Percentiles rank a stretch among this genome's conserved stretches.
Evolutionary conservation across 1,140 invertebrate genomes (phyloP).

Genomic region (Cotesia vestalis): DNA sequence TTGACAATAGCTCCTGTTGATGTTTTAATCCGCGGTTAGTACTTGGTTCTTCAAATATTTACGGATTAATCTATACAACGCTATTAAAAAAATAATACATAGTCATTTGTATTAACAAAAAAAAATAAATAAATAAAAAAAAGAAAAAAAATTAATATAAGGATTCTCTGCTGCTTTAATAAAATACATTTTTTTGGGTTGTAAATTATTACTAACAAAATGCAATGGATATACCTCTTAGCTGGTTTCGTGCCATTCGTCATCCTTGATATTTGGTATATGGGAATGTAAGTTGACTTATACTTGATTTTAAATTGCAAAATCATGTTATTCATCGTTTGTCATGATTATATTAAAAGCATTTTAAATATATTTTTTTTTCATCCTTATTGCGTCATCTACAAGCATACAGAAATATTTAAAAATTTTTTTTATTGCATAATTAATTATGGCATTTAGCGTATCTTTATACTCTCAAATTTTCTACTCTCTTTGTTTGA

Average conservation of each 20-base stretch:
- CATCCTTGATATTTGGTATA: conserved; percentile 60
- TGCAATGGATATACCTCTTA: conserved; percentile 55
- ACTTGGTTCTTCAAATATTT: conserved; percentile 6
- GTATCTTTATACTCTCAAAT: too few species aligned
- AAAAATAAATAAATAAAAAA: background rate
- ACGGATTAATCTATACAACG: background rate
- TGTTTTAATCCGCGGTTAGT: background rate
- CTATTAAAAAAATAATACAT: background rate
- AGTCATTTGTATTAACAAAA: background rate
- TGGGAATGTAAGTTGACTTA: conserved; percentile 59
- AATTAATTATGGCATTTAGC: too few species aligned
- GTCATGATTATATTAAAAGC: background rate
- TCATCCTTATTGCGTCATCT: background rate
- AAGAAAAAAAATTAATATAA: background rate
- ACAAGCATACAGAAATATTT: too few species aligned
- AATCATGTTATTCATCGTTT: background rate
- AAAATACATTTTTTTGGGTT: background rate
- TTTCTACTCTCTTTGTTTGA: too few species aligned
- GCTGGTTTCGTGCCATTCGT: conserved; percentile 52
- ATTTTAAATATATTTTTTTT: conserved; percentile 1
- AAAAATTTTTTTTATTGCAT: too few species aligned
- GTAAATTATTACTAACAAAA: conserved; percentile 52
- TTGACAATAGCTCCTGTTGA: conserved; percentile 29
- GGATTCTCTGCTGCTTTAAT: conserved; percentile 1
- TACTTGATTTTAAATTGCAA: conserved; percentile 28